These are phyloP conservation scores for Parochlus steinenii DNA, from an alignment of 2,888 invertebrate genomes.

Conservation along the genomic window DNA sequence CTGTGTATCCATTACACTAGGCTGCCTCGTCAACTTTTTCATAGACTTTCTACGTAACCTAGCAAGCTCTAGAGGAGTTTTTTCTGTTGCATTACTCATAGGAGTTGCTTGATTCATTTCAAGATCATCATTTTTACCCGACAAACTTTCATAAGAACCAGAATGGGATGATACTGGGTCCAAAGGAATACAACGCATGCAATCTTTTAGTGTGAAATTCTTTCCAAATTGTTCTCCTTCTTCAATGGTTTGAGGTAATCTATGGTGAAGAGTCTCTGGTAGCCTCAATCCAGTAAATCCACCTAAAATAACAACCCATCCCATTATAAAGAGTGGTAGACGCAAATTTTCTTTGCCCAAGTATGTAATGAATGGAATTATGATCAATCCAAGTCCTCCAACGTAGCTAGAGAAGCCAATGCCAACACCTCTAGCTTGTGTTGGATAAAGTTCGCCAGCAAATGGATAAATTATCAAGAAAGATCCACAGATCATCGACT, in stretches of 20 bases:
- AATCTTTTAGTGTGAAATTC: constrained; percentile 61
- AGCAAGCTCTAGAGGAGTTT: constrained; percentile 28
- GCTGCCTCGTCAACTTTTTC: constrained; percentile 56
- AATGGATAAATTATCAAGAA: constrained; percentile 86
- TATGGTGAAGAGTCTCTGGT: constrained; percentile 71
- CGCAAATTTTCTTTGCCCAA: constrained; percentile 73
- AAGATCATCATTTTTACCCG: constrained; percentile 33
- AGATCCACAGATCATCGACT: constrained; percentile 78
- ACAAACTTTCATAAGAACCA: constrained; percentile 59
- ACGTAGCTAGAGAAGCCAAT: constrained; percentile 85
- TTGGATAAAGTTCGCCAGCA: constrained; percentile 82
- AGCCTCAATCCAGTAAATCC: constrained; percentile 63
- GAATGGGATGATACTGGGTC: constrained; percentile 36
- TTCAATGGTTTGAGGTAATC: constrained; percentile 70
- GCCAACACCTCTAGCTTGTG: constrained; percentile 73
- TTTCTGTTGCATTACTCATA: constrained; percentile 23
- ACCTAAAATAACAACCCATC: constrained; percentile 61
- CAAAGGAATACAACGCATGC: constrained; percentile 49
- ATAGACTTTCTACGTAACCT: constrained; percentile 36
- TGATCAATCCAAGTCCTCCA: constrained; percentile 71
- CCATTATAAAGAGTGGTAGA: constrained; percentile 71
- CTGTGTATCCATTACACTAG: constrained; percentile 69
- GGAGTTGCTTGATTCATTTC: constrained; percentile 25
- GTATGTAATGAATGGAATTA: constrained; percentile 83
- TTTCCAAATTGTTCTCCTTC: constrained; percentile 80